These are phyloP conservation scores for Drosophila nigricruria DNA, from an alignment of 2,888 invertebrate species.

Conservation along the genomic window DNA sequence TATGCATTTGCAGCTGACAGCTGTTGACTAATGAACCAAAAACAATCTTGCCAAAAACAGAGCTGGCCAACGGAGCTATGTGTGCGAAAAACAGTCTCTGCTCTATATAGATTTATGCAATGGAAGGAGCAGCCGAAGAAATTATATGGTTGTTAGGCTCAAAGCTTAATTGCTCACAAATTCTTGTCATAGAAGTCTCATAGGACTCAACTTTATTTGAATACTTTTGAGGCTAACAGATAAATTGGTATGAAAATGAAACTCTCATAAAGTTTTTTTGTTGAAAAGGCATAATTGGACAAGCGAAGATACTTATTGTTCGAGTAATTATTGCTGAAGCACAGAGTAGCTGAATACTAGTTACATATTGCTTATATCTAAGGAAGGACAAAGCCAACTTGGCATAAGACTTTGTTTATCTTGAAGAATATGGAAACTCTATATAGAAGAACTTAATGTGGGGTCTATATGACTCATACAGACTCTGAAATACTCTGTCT, in stretches of 20 bases:
- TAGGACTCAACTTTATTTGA: slow-evolving; percentile 3
- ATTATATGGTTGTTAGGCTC: neutral
- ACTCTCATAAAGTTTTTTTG: neutral
- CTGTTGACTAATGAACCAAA: slow-evolving; percentile 34
- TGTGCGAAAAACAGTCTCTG: neutral
- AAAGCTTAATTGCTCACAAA: neutral
- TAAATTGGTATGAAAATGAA: neutral
- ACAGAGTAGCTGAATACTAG: too few relatives aligned
- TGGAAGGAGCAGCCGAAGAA: neutral
- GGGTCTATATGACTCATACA: too few relatives aligned
- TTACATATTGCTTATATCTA: too few relatives aligned
- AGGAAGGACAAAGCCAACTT: too few relatives aligned
- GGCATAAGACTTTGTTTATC: neutral
- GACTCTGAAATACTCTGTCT: too few relatives aligned
- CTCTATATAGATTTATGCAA: neutral
- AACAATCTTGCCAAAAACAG: slow-evolving; percentile 19
- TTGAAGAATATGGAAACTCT: neutral
- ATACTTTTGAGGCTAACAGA: neutral
- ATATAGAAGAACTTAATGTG: too few relatives aligned
- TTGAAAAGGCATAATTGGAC: neutral
- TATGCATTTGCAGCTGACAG: slow-evolving; percentile 26
- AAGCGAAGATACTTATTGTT: neutral
- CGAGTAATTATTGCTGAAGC: neutral
- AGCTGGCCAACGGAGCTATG: neutral
- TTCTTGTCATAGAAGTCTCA: neutral